Evolutionary conservation across 30 jellyfish, hydroid and myxozoan genomes (phyloP), one percentile per base, ranked within the genome.

Genomic region (Turritopsis dohrnii): DNA sequence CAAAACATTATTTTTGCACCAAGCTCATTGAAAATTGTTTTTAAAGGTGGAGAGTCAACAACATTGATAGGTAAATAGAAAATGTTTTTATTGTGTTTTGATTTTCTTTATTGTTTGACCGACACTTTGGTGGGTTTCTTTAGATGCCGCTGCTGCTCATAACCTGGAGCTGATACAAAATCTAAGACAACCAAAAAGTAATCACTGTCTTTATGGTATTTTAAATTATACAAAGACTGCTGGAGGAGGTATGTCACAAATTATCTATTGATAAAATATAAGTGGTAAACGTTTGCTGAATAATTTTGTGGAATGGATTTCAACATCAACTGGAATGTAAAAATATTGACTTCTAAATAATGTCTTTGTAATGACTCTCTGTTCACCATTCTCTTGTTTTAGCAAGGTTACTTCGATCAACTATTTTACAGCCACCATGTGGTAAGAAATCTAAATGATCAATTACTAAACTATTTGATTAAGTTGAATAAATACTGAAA

Each of bases 391-490:
- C 28, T 65, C 60, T 8, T 30, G 71, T 86, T 73, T 24, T 53
- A 92, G 98, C 96, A 16, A 85, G 98, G 25, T 66, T 92, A 54
- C 73, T 92, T 83, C 79, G 96, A 52, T 92, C 98, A 4, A 92
- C 88, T 83, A 92, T 92, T 19, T 75, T 92, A 25, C 98, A 92
- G 66, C 98, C 98, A 29, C 96, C 98, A 3, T 84, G 93, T 72
- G 98, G 98, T 92, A 81, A 21, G 87, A 77, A 16, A 21, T 19
- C 7, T 20, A 18, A 41, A 3, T 23, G 21, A 1, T 19, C 52
- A 60, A 60, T 60, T 60, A 60, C 22, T 18, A 60, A 60, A 79
- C n/a, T n/a, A n/a, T n/a, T n/a, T n/a, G n/a, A n/a, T n/a, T n/a
- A n/a, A n/a, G n/a, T n/a, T n/a, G n/a, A n/a, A n/a, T n/a, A n/a